These are phyloP conservation scores for Amphiprion clarkii DNA, from an alignment of 2,797 vertebrate genomes.

Conservation along the genomic window DNA sequence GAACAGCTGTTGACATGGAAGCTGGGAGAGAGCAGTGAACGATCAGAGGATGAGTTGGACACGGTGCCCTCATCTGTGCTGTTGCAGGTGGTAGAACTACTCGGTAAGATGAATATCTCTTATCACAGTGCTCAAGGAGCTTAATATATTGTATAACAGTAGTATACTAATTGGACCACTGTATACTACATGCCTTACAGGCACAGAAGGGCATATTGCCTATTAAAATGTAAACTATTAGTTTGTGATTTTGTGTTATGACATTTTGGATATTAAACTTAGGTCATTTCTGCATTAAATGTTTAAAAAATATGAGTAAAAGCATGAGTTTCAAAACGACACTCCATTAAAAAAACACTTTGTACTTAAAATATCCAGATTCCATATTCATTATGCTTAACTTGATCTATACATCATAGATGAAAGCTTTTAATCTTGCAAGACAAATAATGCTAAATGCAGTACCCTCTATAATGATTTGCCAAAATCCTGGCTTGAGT, in stretches of 20 bases:
- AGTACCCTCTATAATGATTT: background rate
- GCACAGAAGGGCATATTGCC: no score
- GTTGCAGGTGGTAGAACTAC: conserved; percentile 95
- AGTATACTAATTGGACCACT: background rate
- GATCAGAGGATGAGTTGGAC: conserved; percentile 93
- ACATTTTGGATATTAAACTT: background rate
- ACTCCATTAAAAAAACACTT: background rate
- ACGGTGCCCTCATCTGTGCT: conserved; percentile 93
- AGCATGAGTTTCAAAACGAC: background rate
- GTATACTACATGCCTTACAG: background rate
- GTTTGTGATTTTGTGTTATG: background rate
- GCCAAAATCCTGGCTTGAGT: background rate
- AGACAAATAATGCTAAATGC: background rate
- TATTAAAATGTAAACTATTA: no score
- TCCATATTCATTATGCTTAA: background rate
- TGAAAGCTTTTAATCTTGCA: background rate
- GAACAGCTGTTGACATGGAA: conserved; percentile 97
- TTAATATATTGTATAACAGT: background rate
- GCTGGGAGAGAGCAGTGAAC: conserved; percentile 87
- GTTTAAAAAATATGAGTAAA: background rate
- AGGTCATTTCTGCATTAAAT: background rate
- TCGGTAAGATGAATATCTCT: conserved; percentile 85
- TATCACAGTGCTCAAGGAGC: background rate
- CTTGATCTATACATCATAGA: background rate
- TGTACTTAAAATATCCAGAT: background rate